Base-by-base conservation (phyloP, 2,888 invertebrate species). In the Polyommatus icarus region DNA sequence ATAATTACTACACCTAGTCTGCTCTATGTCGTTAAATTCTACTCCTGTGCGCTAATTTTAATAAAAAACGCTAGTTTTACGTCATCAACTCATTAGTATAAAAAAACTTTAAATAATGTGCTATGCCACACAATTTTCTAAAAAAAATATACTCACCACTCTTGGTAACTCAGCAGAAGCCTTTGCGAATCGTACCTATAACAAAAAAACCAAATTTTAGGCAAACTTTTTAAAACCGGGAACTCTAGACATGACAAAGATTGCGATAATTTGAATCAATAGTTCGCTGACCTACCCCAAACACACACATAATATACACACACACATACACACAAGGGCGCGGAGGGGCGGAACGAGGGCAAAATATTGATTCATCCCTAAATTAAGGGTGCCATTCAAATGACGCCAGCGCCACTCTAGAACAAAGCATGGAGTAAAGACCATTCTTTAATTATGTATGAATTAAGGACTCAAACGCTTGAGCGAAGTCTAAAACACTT, bases 291-390 rank as follows among this genome's bases (percentile, higher is more conserved):
- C 91, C 90, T 91, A 87, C 86, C 78, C 76, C 79, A 83, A 82
- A 82, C 81, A 83, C 83, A 79, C 83, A 84, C 82, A 83, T 80
- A 80, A 80, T 78, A 80, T 80, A 83, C 81, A 82, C 82, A 83
- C 4, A 84, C 81, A 83, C 80, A 80, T 78, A 80, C 80, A 84
- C 82, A 82, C 82, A 83, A 84, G 81, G 86, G 84, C 84, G 86
- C 82, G 84, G 82, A 77, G 84, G 82, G 83, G 81, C 83, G 80
- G 78, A 80, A 81, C 80, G 82, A 86, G 88, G 88, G 86, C 84
- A 85, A 86, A 88, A 87, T 91, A 91, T 91, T 89, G 91, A 91
- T 91, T 89, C 85, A 81, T 83, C 83, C 83, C 82, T 79, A 79
- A 80, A 80, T 79, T 80, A 78, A 80, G 81, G 80, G 82, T 76